A percentile compares a stretch with the other conserved stretches of the same genome.
Conservation (phyloP, 2,797 vertebrate species). For the Sandelia bainsii region DNA sequence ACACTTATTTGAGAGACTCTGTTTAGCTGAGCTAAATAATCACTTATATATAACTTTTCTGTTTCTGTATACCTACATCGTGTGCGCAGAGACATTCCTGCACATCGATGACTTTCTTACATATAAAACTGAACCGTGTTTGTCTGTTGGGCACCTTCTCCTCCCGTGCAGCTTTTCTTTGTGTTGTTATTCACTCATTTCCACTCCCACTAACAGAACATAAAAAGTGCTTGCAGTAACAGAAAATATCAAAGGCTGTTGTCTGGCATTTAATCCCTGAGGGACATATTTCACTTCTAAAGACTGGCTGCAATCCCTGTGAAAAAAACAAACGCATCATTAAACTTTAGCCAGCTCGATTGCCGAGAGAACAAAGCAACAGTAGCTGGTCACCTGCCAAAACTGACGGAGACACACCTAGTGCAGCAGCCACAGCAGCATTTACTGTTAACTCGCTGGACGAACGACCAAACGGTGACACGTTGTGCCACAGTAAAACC, state of each 20-base stretch:
- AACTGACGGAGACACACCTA: conserved; percentile 20
- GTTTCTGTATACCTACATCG: no score
- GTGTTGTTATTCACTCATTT: conserved; percentile 2
- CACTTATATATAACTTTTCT: no score
- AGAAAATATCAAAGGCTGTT: conserved; percentile 1
- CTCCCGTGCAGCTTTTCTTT: neutral
- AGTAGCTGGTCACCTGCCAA: conserved; percentile 16
- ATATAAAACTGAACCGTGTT: no score
- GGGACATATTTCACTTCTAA: neutral
- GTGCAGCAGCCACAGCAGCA: neutral
- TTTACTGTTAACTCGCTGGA: no score
- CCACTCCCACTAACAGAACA: neutral
- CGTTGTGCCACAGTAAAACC: neutral
- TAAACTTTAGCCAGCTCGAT: neutral
- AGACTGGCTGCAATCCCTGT: neutral
- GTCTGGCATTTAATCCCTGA: neutral
- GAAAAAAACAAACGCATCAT: neutral
- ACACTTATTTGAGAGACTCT: no score
- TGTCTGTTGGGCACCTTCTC: no score
- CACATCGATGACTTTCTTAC: no score
- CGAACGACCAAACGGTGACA: neutral
- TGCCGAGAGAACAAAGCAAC: neutral
- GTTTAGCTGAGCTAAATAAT: no score
- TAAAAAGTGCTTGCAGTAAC: conserved; percentile 6
- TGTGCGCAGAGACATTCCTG: no score